Evolutionary conservation across 2,797 vertebrate species (phyloP), one percentile per base, ranked within the genome.

Genomic region (Parotocinclus haroldoi): DNA sequence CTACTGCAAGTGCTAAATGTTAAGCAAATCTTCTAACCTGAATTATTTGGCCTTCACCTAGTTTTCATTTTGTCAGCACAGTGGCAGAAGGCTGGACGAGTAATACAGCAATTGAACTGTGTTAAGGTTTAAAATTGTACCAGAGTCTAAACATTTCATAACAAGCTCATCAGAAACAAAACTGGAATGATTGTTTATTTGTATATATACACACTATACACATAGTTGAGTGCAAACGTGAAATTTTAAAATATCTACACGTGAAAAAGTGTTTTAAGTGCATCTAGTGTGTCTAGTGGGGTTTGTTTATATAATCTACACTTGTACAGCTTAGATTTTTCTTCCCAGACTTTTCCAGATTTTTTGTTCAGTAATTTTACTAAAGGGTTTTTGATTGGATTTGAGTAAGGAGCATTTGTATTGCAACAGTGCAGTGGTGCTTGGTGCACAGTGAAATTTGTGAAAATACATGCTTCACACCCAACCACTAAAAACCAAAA

Each of bases 21-120:
- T n/a, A 27, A 27, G 2, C 27, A 27, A 27, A 27, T 2, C 2
- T 27, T 2, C 2, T 2, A 27, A 27, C 27, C 27, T 27, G 27
- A 27, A 27, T 27, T 27, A 27, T 27, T 5, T 27, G 27, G 27
- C 27, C 27, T 27, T 5, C 27, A 27, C 27, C 2, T 2, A 27
- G 27, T 5, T 27, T 27, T 27, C 2, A 2, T 27, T 27, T 27
- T 27, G 27, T 60, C 44, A 59, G 56, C 54, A 37, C n/a, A 63
- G n/a, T 61, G 63, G 44, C 70, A 71, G 70, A 67, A 44, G 56
- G 49, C 65, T 52, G 42, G 19, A 36, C 64, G 61, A 44, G 63
- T 49, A 55, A 63, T 38, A 61, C 17, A 54, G 50, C 19, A 27
- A 27, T 27, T 55, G 16, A 19, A 65, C 65, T 66, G 59, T 54